phyloP scores from a whole-genome alignment of 2,797 vertebrate species.

The Cygnus olor region DNA sequence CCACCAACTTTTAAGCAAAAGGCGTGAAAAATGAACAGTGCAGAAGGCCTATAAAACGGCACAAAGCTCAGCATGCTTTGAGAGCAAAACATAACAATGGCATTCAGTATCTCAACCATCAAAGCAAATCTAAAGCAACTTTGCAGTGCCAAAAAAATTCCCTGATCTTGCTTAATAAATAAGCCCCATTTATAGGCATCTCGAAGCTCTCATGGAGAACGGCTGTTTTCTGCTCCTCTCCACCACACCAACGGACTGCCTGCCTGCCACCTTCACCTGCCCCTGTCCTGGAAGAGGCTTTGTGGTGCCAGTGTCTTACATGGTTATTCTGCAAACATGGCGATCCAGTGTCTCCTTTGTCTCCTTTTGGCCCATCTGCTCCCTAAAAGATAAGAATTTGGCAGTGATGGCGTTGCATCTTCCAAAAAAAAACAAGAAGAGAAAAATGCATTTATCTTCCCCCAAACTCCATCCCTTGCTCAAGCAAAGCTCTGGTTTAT shows the following conservation, averaged over 20 bases:
- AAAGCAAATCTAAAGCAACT: neutral
- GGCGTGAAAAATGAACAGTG: neutral
- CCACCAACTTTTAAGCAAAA: neutral
- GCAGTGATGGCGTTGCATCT: fast-evolving
- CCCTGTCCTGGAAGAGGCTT: neutral
- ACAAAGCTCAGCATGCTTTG: neutral
- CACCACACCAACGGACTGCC: fast-evolving
- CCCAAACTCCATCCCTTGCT: neutral
- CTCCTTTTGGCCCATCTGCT: constrained; percentile 88
- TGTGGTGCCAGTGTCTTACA: constrained; percentile 74
- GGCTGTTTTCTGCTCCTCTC: neutral
- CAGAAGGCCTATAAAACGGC: neutral
- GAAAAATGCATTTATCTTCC: neutral
- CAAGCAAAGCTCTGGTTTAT: neutral
- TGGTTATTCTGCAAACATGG: constrained; percentile 86
- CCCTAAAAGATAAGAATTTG: constrained; percentile 77
- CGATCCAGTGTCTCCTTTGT: constrained; percentile 87
- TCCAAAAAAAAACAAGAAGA: neutral
- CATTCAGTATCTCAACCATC: neutral
- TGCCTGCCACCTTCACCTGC: neutral
- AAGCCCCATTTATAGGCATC: neutral
- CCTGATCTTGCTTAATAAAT: neutral
- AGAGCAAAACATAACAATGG: neutral
- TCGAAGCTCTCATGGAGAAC: neutral
- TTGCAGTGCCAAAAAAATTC: fast-evolving